Evolutionary conservation across 2,888 invertebrate genomes (phyloP).

Genomic region (Drosophila nr. medialis): DNA sequence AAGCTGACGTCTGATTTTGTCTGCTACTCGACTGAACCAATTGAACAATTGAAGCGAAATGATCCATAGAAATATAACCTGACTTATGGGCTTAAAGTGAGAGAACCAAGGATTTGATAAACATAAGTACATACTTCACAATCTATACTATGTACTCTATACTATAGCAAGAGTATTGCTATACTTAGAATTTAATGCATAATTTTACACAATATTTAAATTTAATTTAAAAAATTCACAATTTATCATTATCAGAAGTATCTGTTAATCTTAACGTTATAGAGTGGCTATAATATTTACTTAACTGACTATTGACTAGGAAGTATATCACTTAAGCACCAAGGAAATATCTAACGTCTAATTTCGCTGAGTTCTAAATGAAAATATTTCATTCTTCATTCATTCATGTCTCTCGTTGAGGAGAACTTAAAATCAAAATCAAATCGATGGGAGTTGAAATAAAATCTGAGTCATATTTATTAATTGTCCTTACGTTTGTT

Average conservation of each 20-base stretch:
- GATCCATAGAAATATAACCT: neutral
- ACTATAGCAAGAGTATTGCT: neutral
- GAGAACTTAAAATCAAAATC: neutral
- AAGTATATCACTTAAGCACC: neutral
- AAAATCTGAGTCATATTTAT: neutral
- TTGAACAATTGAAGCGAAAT: neutral
- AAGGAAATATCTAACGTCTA: neutral
- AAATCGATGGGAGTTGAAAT: neutral
- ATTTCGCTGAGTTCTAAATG: neutral
- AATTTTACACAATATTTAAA: neutral
- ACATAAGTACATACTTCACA: neutral
- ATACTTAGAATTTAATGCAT: no score
- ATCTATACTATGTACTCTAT: no score
- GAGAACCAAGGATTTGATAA: no score
- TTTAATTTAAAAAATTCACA: neutral
- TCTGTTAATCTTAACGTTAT: neutral
- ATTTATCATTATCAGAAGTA: neutral
- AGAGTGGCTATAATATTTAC: neutral
- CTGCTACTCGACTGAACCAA: constrained; percentile 16
- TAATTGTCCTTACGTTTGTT: neutral
- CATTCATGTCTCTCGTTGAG: neutral
- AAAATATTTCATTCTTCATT: neutral
- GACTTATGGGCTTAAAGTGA: neutral
- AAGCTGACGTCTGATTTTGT: neutral
- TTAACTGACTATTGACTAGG: neutral